Conservation (phyloP, 2,113 vertebrate species). For the Thalassarche chlororhynchos region DNA sequence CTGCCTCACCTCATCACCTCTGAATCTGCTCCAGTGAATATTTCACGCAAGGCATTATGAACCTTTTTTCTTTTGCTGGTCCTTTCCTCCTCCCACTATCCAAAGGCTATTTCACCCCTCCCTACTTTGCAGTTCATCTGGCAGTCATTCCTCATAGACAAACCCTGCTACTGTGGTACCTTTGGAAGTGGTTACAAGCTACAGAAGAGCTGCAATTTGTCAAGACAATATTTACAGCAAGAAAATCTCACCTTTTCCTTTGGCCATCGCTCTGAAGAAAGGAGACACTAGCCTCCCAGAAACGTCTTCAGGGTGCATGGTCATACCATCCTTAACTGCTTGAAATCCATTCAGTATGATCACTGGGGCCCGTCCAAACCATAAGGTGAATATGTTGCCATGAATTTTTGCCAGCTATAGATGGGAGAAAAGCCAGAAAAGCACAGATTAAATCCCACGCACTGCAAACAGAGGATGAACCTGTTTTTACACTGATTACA, state of each 20-base stretch:
- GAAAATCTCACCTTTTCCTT: constrained; percentile 57
- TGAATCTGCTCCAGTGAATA: background rate
- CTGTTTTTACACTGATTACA: background rate
- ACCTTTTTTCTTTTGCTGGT: background rate
- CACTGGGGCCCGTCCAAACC: constrained; percentile 55
- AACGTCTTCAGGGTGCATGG: constrained; percentile 54
- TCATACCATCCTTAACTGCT: constrained; percentile 64
- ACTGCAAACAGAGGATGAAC: background rate
- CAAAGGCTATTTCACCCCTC: background rate
- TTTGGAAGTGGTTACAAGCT: background rate
- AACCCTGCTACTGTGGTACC: background rate
- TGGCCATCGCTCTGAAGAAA: constrained; percentile 50
- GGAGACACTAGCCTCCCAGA: constrained; percentile 47
- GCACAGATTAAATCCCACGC: background rate
- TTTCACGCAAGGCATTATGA: background rate
- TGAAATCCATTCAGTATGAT: constrained; percentile 58
- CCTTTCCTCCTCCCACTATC: background rate
- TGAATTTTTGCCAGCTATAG: constrained; percentile 57
- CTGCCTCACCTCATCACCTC: background rate
- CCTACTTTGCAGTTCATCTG: background rate
- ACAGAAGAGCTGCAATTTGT: background rate
- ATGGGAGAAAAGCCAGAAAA: background rate
- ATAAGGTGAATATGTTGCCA: constrained; percentile 57
- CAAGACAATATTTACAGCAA: background rate
- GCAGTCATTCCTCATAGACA: background rate